Evolutionary conservation across 2,113 vertebrate genomes (phyloP), one percentile per base, ranked within the genome.

Genomic region (Pelecanus crispus): DNA sequence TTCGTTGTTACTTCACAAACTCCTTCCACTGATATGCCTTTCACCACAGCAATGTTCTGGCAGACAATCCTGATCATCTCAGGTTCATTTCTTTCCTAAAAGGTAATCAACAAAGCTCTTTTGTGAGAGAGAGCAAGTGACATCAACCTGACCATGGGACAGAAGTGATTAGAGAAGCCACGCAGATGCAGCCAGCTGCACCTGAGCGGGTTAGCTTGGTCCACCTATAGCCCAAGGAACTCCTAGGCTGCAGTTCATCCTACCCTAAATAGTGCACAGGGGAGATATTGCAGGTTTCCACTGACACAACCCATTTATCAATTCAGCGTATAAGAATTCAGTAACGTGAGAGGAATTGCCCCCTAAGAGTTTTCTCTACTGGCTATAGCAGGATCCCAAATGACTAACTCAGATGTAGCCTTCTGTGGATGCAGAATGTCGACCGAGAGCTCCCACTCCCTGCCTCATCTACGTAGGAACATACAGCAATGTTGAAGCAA

Each of bases 1-100:
- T 45, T 85, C 29, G 93, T 80, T 2, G 95, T 95, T 72, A 94
- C 80, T 50, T 98, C 86, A 61, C 68, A 88, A 38, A 98, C 95
- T 14, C 26, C 74, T 42, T 97, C 92, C 18, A 90, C 38, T 5
- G 95, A 79, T 68, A 96, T 1, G 21, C 94, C 97, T 95, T 98
- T 98, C 63, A 97, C n/a, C 3, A 52, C 56, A 24, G 96, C 95
- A 87, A 94, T 66, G 90, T 97, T 87, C 44, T 92, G 65, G 61
- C 95, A 98, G 68, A 73, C 92, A 92, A 95, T 83, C 11, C 11
- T 31, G 45, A 97, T 93, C 87, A 95, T 97, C 42, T 90, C 24
- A 3, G 92, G 95, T 72, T 98, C 94, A 31, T 98, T 98, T 88
- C 97, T 97, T 84, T 91, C 87, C 97, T 97, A 85, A 25, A 86